These are phyloP conservation scores for Odontesthes bonariensis DNA, from an alignment of 2,113 vertebrate species.

Conservation along the genomic window DNA sequence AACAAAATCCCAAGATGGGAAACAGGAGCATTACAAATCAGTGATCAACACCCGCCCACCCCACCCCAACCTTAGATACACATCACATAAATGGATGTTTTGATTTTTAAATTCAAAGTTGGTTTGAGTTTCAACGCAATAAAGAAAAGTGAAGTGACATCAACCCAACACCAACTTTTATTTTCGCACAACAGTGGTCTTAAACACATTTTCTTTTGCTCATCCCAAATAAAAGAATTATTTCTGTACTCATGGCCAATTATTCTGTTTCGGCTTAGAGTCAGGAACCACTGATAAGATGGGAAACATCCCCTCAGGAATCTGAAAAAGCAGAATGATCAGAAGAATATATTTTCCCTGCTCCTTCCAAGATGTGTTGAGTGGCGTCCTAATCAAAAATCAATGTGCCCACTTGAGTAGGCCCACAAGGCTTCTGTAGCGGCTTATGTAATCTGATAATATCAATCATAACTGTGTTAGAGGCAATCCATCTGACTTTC, in stretches of 20 bases:
- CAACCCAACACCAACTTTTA: not conserved
- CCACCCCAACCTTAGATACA: too few relatives aligned
- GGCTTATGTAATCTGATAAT: constrained; percentile 94
- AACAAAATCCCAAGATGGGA: too few relatives aligned
- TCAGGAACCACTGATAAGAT: constrained; percentile 6
- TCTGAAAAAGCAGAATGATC: constrained; percentile 33
- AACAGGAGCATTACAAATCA: too few relatives aligned
- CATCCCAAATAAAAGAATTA: not conserved
- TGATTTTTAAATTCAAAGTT: not conserved
- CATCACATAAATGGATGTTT: not conserved
- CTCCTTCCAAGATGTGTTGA: constrained; percentile 84
- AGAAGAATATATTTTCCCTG: constrained; percentile 68
- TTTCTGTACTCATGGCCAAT: not conserved
- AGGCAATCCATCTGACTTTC: constrained; percentile 93
- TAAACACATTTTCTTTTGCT: not conserved
- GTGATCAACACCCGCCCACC: too few relatives aligned
- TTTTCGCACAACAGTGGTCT: too few relatives aligned
- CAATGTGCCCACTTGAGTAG: constrained; percentile 89
- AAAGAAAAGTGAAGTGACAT: not conserved
- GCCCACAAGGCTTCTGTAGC: constrained; percentile 82
- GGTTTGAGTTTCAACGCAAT: not conserved
- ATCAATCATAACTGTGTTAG: constrained; percentile 96
- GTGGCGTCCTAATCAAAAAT: constrained; percentile 93
- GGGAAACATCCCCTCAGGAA: constrained; percentile 43
- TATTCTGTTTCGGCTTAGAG: not conserved